Base-by-base conservation (phyloP, 2,888 invertebrate species). In the Leptopilina drosophilae region DNA sequence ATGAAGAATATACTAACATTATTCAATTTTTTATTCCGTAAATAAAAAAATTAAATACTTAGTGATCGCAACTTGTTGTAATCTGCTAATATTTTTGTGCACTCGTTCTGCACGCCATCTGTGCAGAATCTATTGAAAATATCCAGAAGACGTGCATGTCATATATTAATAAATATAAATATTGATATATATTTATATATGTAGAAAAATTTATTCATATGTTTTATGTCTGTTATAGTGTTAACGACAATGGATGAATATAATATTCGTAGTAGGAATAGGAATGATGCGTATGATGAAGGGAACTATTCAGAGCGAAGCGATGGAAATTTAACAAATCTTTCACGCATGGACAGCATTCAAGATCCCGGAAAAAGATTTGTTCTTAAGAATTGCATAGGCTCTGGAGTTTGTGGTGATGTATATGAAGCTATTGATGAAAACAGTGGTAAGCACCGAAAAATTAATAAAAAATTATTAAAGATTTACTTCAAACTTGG, bases 281-380 rank as follows among this genome's bases (percentile, higher is more conserved):
- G 53, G 12, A 26, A 59, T 56, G 79, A 79, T 12, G 15, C 0
- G 20, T 20, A 76, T 26, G 59, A 64, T 3, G 78, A 73, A 49
- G 9, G 53, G 64, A 53, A 77, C 33, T 49, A 65, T 66, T 77
- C 76, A 5, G 79, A 76, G 20, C 12, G 77, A 3, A 81, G 69
- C 5, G 82, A 81, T 14, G 81, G 82, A 1, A 84, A 85, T 9
- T 79, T 78, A 6, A 84, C 80, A 9, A 84, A 86, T 40, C 82
- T 91, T 40, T 87, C 90, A 65, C 87, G 90, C 26, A 92, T 95
- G 82, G 93, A 95, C 84, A 93, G 95, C 83, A 92, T 98, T 81
- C 95, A 95, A 77, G 96, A 96, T 91, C 97, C 97, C 0, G 94
- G 94, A 78, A 95, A 95, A 83, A 94, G 96, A 83, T 98, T 96